These are phyloP conservation scores for Rhodophaea formosa DNA, from an alignment of 2,888 invertebrate species.

Conservation along the genomic window DNA sequence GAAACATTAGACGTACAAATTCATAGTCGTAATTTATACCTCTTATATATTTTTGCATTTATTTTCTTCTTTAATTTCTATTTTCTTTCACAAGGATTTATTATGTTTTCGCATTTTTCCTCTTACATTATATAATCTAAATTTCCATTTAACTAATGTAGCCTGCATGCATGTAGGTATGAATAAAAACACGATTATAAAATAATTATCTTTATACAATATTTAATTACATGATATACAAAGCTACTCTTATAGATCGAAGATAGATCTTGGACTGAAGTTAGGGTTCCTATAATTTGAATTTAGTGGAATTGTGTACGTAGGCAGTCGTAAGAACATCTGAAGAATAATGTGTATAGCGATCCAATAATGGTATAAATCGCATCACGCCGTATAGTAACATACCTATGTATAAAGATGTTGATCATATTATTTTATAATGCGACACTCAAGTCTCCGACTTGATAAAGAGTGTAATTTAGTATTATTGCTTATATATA, in stretches of 20 bases:
- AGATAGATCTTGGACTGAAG: slow-evolving; percentile 70
- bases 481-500: slow-evolving; percentile 36
- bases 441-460: slow-evolving; percentile 11
- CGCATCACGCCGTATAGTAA: neutral
- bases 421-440: slow-evolving; percentile 2
- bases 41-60: slow-evolving; percentile 54
- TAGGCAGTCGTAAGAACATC: slow-evolving; percentile 36
- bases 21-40: slow-evolving; percentile 28
- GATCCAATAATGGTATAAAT: slow-evolving; percentile 25
- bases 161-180: neutral
- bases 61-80: slow-evolving; percentile 34
- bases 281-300: slow-evolving; percentile 74
- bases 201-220: neutral
- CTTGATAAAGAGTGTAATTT: slow-evolving; percentile 25
- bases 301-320: slow-evolving; percentile 53
- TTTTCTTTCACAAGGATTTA: slow-evolving; percentile 20
- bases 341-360: slow-evolving; percentile 42
- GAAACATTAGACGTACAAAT: slow-evolving; percentile 53
- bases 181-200: neutral
- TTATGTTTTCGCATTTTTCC: neutral
- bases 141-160: neutral
- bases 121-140: neutral
- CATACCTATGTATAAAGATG: neutral
- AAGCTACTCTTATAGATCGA: slow-evolving; percentile 34
- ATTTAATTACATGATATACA: neutral